Base-by-base conservation (phyloP, 2,888 invertebrate genomes). In the Drosophila greeni region DNA sequence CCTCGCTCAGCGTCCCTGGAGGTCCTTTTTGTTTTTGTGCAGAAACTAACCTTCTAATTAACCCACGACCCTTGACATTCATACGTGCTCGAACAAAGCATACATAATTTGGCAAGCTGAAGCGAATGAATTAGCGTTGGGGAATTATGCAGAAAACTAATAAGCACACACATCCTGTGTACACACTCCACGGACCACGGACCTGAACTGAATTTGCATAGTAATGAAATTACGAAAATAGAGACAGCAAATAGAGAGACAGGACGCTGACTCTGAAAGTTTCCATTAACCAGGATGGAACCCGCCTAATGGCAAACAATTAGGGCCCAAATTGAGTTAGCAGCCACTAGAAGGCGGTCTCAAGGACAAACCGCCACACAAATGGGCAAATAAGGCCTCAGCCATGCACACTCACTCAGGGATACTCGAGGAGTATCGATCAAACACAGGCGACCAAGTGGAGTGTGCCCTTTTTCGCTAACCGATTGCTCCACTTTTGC, bases 241-340 rank as follows among this genome's bases (percentile, higher is more conserved):
- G n/a, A 24, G 60, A 39, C 11, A 29, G 33, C 1, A 29, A 18
- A 24, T 40, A 14, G 14, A 14, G 14, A 1, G 23, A 40, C 14
- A 20, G 18, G 40, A 23, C 40, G 14, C 12, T 14, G 37, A 18
- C 20, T 39, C 7, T 14, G 14, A 40, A 53, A 60, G 61, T 57
- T 70, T 65, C 60, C 54, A 49, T 79, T 42, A 33, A 56, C 24
- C n/a, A 14, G 47, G 24, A 51, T 34, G 52, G 67, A 40, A 48
- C 34, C 48, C 31, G 62, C 43, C 61, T 60, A 75, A 82, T 73
- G 73, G 49, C 75, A 43, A 60, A 58, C 61, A 84, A 76, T 84
- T 82, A 76, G 60, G 54, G 24, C 49, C 37, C 37, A 76, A 79
- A 79, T 84, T 82, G 65, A 82, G 82, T 79, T 82, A 76, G 40